Evolutionary conservation across 1,140 invertebrate genomes (phyloP), one percentile per base, ranked within the genome.

Genomic region (Ptiloglossa arizonensis): DNA sequence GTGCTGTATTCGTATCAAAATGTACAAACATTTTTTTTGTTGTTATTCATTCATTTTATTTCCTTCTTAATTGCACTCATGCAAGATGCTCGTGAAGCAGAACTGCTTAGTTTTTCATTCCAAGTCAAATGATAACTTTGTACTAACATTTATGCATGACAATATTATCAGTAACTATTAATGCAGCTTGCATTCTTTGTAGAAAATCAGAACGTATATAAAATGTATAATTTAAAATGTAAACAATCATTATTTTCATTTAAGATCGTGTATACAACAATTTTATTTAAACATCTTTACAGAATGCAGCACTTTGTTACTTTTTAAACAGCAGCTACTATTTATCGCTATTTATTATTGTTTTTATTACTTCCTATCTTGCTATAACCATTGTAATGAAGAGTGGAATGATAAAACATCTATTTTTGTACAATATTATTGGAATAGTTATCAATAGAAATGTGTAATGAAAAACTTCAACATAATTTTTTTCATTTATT

Each of bases 301-400:
- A 87, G 83, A 87, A 87, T 85, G 83, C 86, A 87, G 86, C 86
- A 87, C 86, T 87, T 87, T 76, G 60, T 78, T 78, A 46, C 24
- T 69, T 73, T 56, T 78, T 77, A 78, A 69, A 85, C 60, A 71
- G 80, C 83, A 84, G 48, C 82, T 87, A 87, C 76, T 75, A 64
- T 83, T 87, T 84, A 87, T 68, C 38, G 29, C 82, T 87, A 87
- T 44, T 76, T 87, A 85, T 85, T 79, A 85, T 85, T 86, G 72
- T 86, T 85, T 83, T 84, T 81, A 86, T 85, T 79, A 87, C 80
- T 86, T 80, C 71, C 82, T 87, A 87, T 79, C 17, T 63, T 50
- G 57, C 77, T 85, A 80, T 83, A 46, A 64, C 73, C 69, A 85
- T 70, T 76, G 76, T 86, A 62, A 64, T 79, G 80, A 88, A 86